phyloP scores from a whole-genome alignment of 2,888 invertebrate genomes.

The Agriopis aurantiaria region DNA sequence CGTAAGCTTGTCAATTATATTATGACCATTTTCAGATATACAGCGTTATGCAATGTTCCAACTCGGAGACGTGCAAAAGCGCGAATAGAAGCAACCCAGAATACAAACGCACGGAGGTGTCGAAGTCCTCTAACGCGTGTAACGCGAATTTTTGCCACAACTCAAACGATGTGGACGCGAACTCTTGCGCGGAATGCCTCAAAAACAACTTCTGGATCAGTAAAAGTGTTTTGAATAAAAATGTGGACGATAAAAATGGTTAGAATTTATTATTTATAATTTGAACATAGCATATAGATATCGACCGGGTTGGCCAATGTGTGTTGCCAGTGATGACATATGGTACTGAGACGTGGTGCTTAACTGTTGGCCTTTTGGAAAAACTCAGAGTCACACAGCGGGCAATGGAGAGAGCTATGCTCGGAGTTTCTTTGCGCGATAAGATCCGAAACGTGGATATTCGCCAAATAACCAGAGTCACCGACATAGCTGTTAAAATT shows the following conservation, averaged over 20 bases:
- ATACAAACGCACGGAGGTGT: conserved; percentile 7
- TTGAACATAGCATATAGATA: background rate
- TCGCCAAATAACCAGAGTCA: no score
- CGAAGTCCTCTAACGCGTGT: conserved; percentile 5
- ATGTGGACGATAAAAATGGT: conserved; percentile 53
- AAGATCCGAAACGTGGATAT: no score
- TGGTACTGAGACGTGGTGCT: no score
- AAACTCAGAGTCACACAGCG: no score
- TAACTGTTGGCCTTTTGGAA: no score
- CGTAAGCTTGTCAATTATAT: background rate
- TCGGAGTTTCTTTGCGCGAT: no score
- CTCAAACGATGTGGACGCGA: conserved; percentile 48
- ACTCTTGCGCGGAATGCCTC: conserved; percentile 58
- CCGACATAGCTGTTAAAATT: no score
- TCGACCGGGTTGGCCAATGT: no score
- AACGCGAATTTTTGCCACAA: conserved; percentile 4
- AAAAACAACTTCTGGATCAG: conserved; percentile 63
- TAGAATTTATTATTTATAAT: conserved; percentile 39
- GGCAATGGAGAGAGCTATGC: no score
- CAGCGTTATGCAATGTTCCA: conserved; percentile 8
- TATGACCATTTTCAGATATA: conserved; percentile 14
- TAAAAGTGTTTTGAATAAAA: conserved; percentile 49
- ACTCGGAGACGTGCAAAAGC: conserved; percentile 5
- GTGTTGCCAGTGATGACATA: no score
- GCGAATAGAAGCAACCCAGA: background rate